A percentile compares a stretch with the other conserved stretches of the same genome.
Evolutionary conservation across 2,888 invertebrate species (phyloP).

Genomic region (Himalopsyche tibetana): DNA sequence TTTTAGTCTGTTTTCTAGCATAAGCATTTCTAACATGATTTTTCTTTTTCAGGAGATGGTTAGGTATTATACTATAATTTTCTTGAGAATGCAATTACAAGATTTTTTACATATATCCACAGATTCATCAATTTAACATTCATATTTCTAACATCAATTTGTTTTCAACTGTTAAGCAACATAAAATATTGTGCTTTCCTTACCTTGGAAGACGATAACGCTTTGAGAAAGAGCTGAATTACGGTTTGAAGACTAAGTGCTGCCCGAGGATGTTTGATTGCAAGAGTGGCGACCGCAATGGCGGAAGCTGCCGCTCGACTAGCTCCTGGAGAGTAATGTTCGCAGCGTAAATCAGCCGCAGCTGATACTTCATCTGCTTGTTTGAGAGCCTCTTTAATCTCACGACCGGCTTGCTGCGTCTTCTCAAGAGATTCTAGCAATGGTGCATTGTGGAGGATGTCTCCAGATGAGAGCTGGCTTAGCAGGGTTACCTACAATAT

Average conservation of each 20-base stretch:
- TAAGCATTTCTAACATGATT: too few species aligned
- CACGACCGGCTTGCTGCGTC: constrained; percentile 75
- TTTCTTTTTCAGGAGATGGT: too few species aligned
- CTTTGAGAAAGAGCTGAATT: constrained; percentile 74
- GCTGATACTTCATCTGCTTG: constrained; percentile 72
- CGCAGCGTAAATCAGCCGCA: constrained; percentile 69
- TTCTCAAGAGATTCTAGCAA: constrained; percentile 75
- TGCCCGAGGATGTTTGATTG: constrained; percentile 72
- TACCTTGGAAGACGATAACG: constrained; percentile 67
- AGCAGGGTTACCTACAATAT: constrained; percentile 72
- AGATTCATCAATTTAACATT: too few species aligned
- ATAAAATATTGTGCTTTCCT: constrained; percentile 43
- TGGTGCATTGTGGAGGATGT: constrained; percentile 74
- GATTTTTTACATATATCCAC: too few species aligned
- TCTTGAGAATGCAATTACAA: too few species aligned
- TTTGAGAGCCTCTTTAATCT: constrained; percentile 73
- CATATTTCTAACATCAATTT: too few species aligned
- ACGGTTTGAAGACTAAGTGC: constrained; percentile 74
- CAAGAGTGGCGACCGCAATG: constrained; percentile 72
- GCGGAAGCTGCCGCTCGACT: constrained; percentile 71
- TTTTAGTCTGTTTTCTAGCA: too few species aligned
- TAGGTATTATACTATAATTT: too few species aligned
- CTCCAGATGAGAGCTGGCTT: constrained; percentile 71
- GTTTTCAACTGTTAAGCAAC: too few species aligned
- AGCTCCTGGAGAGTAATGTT: constrained; percentile 68